phyloP scores from a whole-genome alignment of 2,888 invertebrate species.

The Volucella bombylans region DNA sequence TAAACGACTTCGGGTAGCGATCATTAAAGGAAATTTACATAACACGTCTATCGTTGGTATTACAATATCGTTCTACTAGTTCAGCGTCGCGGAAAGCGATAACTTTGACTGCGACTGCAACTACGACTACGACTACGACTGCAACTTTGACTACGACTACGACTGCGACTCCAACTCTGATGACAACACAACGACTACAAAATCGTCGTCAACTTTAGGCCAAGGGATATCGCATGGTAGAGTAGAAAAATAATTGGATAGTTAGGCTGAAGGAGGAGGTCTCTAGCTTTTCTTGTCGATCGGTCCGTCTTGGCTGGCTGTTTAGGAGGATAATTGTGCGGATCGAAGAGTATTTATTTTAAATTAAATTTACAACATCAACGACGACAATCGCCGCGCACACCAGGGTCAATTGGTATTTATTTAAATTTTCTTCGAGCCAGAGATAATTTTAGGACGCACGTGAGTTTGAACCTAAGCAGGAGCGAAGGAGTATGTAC shows the following conservation, averaged over 20 bases:
- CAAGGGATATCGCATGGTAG: slow-evolving; percentile 54
- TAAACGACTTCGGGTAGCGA: slow-evolving; percentile 39
- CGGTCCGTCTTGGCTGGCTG: slow-evolving; percentile 43
- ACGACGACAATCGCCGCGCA: slow-evolving; percentile 69
- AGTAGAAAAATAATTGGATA: slow-evolving; percentile 68
- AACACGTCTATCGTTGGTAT: slow-evolving; percentile 73
- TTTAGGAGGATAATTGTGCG: slow-evolving; percentile 71
- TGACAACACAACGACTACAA: slow-evolving; percentile 34
- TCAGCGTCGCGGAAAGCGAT: slow-evolving; percentile 48
- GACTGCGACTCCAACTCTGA: slow-evolving; percentile 37
- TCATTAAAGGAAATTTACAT: slow-evolving; percentile 74
- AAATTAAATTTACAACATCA: slow-evolving; percentile 74
- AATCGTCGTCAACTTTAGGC: slow-evolving; percentile 33
- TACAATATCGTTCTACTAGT: slow-evolving; percentile 71
- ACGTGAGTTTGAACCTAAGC: slow-evolving; percentile 31
- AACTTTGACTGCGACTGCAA: slow-evolving; percentile 27
- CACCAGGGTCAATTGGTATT: slow-evolving; percentile 72
- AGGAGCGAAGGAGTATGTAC: slow-evolving; percentile 25
- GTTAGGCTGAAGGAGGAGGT: slow-evolving; percentile 59
- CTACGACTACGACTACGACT: slow-evolving; percentile 38
- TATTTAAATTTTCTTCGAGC: slow-evolving; percentile 67
- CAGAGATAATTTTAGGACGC: slow-evolving; percentile 59
- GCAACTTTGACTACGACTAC: background rate
- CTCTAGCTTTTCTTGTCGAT: slow-evolving; percentile 24
- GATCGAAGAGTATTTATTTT: slow-evolving; percentile 73